Percentiles rank a stretch among this genome's conserved stretches.
Conservation (phyloP, 1,140 invertebrate genomes). For the Lucilia cuprina region DNA sequence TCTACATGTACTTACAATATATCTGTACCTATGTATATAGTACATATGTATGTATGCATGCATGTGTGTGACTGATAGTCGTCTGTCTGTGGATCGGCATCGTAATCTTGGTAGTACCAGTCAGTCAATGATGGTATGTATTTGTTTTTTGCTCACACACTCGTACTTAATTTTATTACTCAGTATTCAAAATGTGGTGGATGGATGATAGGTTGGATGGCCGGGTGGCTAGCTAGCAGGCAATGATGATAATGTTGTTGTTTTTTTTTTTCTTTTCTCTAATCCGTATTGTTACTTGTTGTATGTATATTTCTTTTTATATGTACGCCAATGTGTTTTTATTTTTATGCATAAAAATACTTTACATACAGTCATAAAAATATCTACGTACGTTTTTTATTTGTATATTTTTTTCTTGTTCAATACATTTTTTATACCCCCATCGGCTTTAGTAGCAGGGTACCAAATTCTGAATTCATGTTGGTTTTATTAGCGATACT, state of each 20-base stretch:
- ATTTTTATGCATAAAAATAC: constrained; percentile 16
- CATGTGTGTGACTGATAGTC: neutral
- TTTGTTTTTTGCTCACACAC: neutral
- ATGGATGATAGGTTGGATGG: neutral
- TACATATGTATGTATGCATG: no score
- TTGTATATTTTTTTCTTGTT: neutral
- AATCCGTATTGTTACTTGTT: neutral
- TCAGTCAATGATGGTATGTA: neutral
- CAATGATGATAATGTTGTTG: neutral
- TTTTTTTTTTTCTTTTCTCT: neutral
- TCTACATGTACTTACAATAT: neutral
- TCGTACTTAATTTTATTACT: neutral
- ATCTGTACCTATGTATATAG: neutral
- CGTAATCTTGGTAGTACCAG: neutral
- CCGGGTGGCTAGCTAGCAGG: neutral
- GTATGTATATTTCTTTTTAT: neutral
- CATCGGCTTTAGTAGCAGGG: neutral
- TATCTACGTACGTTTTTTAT: neutral
- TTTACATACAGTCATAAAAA: constrained; percentile 1
- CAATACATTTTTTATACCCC: neutral
- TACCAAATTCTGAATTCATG: neutral
- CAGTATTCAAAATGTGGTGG: neutral
- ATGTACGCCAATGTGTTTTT: neutral
- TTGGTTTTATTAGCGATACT: neutral
- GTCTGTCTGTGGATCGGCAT: neutral